Evolutionary conservation across 2,888 invertebrate genomes (phyloP).

Genomic region (Lamellibrachia satsuma): DNA sequence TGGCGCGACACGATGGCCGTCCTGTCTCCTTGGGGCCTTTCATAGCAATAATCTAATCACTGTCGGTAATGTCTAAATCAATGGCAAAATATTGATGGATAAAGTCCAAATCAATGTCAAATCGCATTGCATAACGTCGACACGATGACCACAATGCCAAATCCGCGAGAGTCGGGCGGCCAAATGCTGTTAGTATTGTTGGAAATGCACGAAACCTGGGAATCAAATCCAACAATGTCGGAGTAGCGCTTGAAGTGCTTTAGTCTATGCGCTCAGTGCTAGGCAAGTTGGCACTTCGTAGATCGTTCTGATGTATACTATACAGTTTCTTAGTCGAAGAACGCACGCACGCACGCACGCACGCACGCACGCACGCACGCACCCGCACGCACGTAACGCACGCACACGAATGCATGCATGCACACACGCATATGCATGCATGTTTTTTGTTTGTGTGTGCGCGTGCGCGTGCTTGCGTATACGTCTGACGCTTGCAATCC

Average conservation of each 20-base stretch:
- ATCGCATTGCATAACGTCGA: background rate
- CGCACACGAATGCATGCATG: background rate
- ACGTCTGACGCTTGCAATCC: background rate
- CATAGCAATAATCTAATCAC: slow-evolving; percentile 5
- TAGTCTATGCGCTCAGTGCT: background rate
- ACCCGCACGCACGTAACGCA: background rate
- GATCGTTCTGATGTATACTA: background rate
- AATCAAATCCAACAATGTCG: background rate
- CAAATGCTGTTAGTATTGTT: background rate
- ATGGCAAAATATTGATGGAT: slow-evolving; percentile 3
- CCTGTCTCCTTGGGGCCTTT: background rate
- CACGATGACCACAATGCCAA: background rate
- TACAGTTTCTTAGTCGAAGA: background rate
- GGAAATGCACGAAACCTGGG: background rate
- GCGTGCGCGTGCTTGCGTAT: background rate
- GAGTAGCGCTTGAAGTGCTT: background rate
- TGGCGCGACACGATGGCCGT: background rate
- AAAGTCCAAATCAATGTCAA: slow-evolving; percentile 17
- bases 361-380: background rate
- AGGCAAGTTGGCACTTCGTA: background rate
- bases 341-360: background rate
- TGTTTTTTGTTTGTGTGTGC: background rate
- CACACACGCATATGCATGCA: background rate
- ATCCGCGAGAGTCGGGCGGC: background rate
- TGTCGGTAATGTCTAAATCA: slow-evolving; percentile 10